Evolutionary conservation across 35 echinoderm and acorn worm species (phyloP), one percentile per base, ranked within the genome.

Genomic region (Lytechinus variegatus): DNA sequence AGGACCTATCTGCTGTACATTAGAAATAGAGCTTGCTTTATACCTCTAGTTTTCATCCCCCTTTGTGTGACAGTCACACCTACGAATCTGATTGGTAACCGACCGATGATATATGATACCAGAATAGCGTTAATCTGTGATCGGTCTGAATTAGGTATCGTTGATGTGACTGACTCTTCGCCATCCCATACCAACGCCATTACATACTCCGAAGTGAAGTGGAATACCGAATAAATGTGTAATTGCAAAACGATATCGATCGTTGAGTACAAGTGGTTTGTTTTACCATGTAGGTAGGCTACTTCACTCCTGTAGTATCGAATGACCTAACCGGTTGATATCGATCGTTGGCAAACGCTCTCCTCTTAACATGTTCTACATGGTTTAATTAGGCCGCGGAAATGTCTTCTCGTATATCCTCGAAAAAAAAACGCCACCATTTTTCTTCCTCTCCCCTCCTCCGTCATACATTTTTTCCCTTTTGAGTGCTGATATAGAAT

Each of bases 171-270:
- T 44, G 2, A 1, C 4, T 24, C 19, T 3, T 79, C 14, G 1
- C 7, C 61, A 14, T 19, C 61, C 14, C 16, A 71, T 71, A 10
- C 61, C 24, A 21, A 71, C 66, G 66, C n/a, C 66, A 79, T 79
- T 24, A 24, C 66, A 79, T 24, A 16, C 6, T 79, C 16, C 56
- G 9, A 1, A n/a, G 1, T 79, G 66, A 79, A 79, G 66, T 79
- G 66, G 66, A 5, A 14, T 79, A 79, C 66, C 16, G 4, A 24
- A 79, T 79, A 16, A 79, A 79, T 79, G 66, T 79, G 66, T 79
- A 79, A 79, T 79, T 79, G 66, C 66, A 79, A 79, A 79, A 79
- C 66, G 66, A 79, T 79, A 79, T 79, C 66, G 66, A 79, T 79
- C 66, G 66, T 6, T 5, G 4, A 16, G 16, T 79, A 79, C 66